These are phyloP conservation scores for Dendrocopos noguchii DNA, from an alignment of 2,113 vertebrate genomes.

Conservation along the genomic window DNA sequence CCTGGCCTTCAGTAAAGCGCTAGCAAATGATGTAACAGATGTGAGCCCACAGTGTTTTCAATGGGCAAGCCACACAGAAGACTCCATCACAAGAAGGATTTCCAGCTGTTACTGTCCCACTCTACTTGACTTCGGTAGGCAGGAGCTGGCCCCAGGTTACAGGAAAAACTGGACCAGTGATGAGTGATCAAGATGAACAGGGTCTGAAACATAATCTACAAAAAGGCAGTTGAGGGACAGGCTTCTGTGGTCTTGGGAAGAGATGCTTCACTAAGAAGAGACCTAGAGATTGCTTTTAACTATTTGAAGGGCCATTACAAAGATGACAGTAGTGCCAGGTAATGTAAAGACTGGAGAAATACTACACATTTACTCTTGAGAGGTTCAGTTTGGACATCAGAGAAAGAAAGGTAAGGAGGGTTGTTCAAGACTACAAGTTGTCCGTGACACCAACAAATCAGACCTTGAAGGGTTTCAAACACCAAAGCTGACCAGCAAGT, in stretches of 20 bases:
- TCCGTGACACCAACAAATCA: not conserved
- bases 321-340: not conserved
- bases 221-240: not conserved
- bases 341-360: not conserved
- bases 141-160: not conserved
- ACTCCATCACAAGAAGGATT: fast-evolving
- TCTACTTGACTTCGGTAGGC: not conserved
- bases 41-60: not conserved
- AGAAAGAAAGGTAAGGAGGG: not conserved
- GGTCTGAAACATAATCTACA: not conserved
- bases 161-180: not conserved
- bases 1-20: not conserved
- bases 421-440: not conserved
- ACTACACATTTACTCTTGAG: not conserved
- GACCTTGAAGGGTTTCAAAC: not conserved
- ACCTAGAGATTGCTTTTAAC: not conserved
- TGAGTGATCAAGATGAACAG: fast-evolving
- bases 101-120: fast-evolving
- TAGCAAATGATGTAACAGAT: fast-evolving
- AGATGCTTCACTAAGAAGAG: not conserved
- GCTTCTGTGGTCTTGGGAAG: not conserved
- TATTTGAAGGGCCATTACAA: not conserved
- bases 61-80: fast-evolving
- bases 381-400: not conserved
- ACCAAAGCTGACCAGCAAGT: not conserved